Percentiles rank a stretch among this genome's conserved stretches.
These are phyloP conservation scores for Coracias cyanogaster DNA, from an alignment of 2,797 vertebrate species.

Conservation along the genomic window DNA sequence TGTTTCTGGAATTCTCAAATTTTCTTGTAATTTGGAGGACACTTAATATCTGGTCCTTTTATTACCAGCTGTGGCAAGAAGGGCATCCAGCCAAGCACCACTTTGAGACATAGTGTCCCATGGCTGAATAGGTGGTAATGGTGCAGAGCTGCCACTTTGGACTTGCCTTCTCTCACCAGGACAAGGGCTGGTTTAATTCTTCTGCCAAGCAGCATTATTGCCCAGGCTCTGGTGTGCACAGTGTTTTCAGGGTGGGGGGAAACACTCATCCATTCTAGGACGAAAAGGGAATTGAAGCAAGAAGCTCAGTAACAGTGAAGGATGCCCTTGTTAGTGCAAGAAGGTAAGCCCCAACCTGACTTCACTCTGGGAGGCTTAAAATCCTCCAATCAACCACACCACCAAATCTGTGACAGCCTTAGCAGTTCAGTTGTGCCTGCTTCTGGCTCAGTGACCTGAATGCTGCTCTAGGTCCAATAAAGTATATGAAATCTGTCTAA, in stretches of 20 bases:
- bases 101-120: neutral
- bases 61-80: neutral
- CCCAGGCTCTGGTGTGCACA: rapidly evolving
- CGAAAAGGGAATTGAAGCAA: neutral
- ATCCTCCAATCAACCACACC: neutral
- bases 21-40: neutral
- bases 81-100: neutral
- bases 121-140: neutral
- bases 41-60: neutral
- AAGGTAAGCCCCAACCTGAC: neutral
- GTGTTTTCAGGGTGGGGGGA: neutral
- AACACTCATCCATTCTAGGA: neutral
- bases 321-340: neutral
- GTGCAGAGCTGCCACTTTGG: neutral
- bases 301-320: neutral
- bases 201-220: neutral
- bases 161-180: neutral
- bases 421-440: neutral
- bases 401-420: neutral
- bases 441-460: neutral
- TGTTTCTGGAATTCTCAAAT: neutral
- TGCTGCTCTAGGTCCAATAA: neutral
- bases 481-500: neutral
- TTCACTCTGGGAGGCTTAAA: neutral
- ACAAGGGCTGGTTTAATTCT: neutral